phyloP scores from a whole-genome alignment of 1,140 invertebrate species.

The Drosophila obscura region DNA sequence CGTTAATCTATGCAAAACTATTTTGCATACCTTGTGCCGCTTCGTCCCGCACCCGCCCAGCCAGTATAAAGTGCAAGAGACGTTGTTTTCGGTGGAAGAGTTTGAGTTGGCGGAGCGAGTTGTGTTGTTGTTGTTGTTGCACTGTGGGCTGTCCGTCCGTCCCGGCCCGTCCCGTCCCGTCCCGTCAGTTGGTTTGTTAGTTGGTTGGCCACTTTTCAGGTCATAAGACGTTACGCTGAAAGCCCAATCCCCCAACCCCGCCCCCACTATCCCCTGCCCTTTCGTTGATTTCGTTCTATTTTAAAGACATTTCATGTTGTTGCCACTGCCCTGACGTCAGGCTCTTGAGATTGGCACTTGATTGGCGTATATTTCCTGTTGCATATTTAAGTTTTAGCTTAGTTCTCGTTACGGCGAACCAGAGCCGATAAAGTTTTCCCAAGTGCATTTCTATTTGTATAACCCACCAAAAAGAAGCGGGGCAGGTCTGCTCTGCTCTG shows the following conservation, averaged over 20 bases:
- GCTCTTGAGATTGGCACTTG: slow-evolving; percentile 75
- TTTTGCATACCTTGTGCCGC: slow-evolving; percentile 53
- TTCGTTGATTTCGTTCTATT: slow-evolving; percentile 71
- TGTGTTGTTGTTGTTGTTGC: slow-evolving; percentile 17
- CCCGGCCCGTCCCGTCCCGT: not conserved
- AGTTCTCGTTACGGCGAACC: slow-evolving; percentile 28
- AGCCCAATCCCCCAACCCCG: not conserved
- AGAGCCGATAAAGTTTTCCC: slow-evolving; percentile 45
- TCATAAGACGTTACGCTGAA: slow-evolving; percentile 75
- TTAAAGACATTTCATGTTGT: slow-evolving; percentile 78
- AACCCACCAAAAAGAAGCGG: slow-evolving; percentile 33
- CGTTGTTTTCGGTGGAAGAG: slow-evolving; percentile 22
- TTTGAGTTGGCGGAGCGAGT: slow-evolving; percentile 19
- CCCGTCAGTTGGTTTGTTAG: slow-evolving; percentile 58
- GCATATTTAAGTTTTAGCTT: slow-evolving; percentile 77
- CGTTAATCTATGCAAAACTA: slow-evolving; percentile 75
- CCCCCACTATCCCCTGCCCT: not conserved
- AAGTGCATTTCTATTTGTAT: slow-evolving; percentile 80
- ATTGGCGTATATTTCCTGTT: slow-evolving; percentile 83
- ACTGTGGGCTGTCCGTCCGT: slow-evolving; percentile 30
- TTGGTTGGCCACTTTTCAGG: slow-evolving; percentile 69
- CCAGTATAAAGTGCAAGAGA: slow-evolving; percentile 51
- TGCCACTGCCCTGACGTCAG: slow-evolving; percentile 63
- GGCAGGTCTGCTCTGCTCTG: too few species aligned
- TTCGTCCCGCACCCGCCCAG: too few species aligned